phyloP scores from a whole-genome alignment of 1,140 invertebrate species.

The Elysia chlorotica region DNA sequence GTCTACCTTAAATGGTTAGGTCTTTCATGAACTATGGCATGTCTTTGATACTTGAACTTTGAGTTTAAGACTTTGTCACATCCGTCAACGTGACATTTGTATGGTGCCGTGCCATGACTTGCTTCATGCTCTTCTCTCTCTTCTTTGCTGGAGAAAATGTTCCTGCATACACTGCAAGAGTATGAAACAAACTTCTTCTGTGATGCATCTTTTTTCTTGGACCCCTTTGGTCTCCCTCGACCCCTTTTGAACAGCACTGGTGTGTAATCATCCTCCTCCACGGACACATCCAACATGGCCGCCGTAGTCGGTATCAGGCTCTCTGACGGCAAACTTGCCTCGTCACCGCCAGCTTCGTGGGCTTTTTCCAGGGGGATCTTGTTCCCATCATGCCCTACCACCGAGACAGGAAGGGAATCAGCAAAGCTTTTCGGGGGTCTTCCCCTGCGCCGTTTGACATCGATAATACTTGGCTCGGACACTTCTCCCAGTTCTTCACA shows the following conservation, averaged over 20 bases:
- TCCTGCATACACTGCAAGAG: constrained; percentile 48
- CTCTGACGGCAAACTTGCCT: too few species aligned
- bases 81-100: constrained; percentile 52
- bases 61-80: constrained; percentile 54
- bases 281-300: too few species aligned
- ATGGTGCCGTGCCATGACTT: constrained; percentile 70
- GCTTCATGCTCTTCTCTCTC: constrained; percentile 62
- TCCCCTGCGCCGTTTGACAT: too few species aligned
- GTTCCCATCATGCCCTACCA: too few species aligned
- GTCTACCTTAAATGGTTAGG: constrained; percentile 50
- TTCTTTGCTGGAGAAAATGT: constrained; percentile 58
- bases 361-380: too few species aligned
- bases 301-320: too few species aligned
- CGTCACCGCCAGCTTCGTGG: too few species aligned
- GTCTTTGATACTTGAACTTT: constrained; percentile 53
- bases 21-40: constrained; percentile 48
- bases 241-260: too few species aligned
- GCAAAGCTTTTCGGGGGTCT: too few species aligned
- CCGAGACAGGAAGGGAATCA: too few species aligned
- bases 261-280: too few species aligned
- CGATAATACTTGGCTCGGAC: too few species aligned
- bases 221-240: constrained; percentile 22
- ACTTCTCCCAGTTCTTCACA: constrained; percentile 17
- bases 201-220: constrained; percentile 22
- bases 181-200: neutral